These are phyloP conservation scores for Ectemnius cavifrons DNA, from an alignment of 2,888 invertebrate genomes.

Conservation along the genomic window DNA sequence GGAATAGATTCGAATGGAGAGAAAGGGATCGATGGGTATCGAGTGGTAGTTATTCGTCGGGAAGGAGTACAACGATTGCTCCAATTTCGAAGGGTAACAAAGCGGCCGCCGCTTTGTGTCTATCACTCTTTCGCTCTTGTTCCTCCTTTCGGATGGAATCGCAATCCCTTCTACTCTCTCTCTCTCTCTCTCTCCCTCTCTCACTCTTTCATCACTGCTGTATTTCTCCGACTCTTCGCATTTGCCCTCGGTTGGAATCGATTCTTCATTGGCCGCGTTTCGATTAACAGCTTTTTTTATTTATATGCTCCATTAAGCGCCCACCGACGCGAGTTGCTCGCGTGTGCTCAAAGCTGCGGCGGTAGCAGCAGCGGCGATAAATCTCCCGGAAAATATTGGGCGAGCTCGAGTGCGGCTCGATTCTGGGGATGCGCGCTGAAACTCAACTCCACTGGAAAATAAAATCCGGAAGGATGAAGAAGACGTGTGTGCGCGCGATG, in stretches of 20 bases:
- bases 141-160: not conserved
- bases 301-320: slow-evolving; percentile 26
- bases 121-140: not conserved
- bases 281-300: slow-evolving; percentile 34
- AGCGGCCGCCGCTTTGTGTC: slow-evolving; percentile 3
- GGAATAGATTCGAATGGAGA: slow-evolving; percentile 6
- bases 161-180: not conserved
- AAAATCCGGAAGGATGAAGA: slow-evolving; percentile 14
- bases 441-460: not conserved
- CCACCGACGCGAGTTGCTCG: slow-evolving; percentile 22
- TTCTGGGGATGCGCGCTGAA: slow-evolving; percentile 11
- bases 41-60: not conserved
- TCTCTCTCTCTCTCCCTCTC: not conserved
- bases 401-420: slow-evolving; percentile 34
- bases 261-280: slow-evolving; percentile 33
- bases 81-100: slow-evolving; percentile 35
- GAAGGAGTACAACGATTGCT: not conserved
- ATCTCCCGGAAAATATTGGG: slow-evolving; percentile 42
- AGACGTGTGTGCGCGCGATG: slow-evolving; percentile 15
- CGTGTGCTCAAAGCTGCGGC: slow-evolving; percentile 15
- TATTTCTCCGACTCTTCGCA: slow-evolving; percentile 1
- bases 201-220: not conserved
- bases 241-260: slow-evolving; percentile 2
- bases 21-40: not conserved
- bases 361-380: slow-evolving; percentile 18